Percentiles rank a stretch among this genome's conserved stretches.
Conservation (phyloP, 1,140 invertebrate species). For the Sesamia nonagrioides region DNA sequence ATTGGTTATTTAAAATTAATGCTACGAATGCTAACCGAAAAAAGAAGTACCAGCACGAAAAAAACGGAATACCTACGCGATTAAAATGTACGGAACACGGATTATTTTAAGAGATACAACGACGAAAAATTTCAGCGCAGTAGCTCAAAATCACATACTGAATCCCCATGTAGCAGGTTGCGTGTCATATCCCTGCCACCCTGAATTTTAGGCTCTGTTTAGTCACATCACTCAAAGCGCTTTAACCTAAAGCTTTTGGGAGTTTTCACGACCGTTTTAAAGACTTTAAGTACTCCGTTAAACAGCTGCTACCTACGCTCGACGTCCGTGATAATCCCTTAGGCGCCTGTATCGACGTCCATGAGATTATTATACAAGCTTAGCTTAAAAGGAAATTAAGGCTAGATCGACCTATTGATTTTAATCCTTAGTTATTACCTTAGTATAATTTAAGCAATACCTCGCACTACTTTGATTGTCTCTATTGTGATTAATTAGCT, state of each 20-base stretch:
- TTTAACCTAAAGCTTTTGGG: background rate
- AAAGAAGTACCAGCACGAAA: too few species aligned
- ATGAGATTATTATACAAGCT: background rate
- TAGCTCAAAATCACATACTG: too few species aligned
- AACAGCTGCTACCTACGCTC: slow-evolving; percentile 2
- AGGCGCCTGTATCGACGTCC: background rate
- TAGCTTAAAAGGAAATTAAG: background rate
- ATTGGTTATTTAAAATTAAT: too few species aligned
- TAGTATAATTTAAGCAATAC: background rate
- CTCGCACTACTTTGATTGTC: too few species aligned
- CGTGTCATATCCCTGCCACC: too few species aligned
- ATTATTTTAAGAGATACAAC: too few species aligned
- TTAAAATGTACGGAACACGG: too few species aligned
- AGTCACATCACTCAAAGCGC: background rate
- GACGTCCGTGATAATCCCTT: background rate
- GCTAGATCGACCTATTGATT: slow-evolving; percentile 3
- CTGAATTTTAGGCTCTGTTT: background rate
- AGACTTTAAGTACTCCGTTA: background rate
- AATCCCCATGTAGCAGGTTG: too few species aligned
- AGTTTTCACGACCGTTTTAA: slow-evolving; percentile 1
- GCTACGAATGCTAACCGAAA: too few species aligned
- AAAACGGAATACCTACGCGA: too few species aligned
- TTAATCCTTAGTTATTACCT: background rate
- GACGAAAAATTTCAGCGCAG: too few species aligned
- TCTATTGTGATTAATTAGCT: too few species aligned